phyloP scores from a whole-genome alignment of 2,113 vertebrate genomes.

The Microcebus griseorufus region DNA sequence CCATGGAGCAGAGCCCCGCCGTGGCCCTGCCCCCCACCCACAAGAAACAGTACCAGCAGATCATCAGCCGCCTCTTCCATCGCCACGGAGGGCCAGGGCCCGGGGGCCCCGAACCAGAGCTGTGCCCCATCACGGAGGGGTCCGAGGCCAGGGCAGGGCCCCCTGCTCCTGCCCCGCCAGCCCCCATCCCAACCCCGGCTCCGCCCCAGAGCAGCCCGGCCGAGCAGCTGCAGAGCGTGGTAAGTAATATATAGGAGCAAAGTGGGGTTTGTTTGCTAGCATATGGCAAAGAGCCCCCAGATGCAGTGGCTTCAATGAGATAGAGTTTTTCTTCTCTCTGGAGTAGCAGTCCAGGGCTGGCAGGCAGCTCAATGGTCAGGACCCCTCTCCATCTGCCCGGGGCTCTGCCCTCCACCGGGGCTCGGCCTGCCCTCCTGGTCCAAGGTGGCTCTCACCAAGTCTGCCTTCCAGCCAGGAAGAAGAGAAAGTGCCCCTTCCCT shows the following conservation, averaged over 20 bases:
- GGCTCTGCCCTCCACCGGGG: background rate
- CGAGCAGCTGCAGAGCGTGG: constrained; percentile 72
- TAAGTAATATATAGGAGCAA: background rate
- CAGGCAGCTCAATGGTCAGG: background rate
- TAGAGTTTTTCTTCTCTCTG: background rate
- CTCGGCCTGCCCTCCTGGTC: background rate
- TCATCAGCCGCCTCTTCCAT: constrained; percentile 91
- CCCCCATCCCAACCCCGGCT: constrained; percentile 32
- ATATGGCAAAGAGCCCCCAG: background rate
- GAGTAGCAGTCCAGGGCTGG: background rate
- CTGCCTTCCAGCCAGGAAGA: background rate
- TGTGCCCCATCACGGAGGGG: constrained; percentile 60
- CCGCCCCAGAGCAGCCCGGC: constrained; percentile 62
- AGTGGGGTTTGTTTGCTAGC: background rate
- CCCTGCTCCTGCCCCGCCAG: constrained; percentile 39
- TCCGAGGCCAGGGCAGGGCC: constrained; percentile 62
- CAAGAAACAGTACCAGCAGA: constrained; percentile 90
- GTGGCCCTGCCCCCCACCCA: constrained; percentile 80
- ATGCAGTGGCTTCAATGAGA: background rate
- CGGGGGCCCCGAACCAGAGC: constrained; percentile 43
- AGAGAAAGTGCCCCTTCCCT: background rate
- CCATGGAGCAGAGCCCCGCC: constrained; percentile 84
- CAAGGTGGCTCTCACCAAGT: background rate
- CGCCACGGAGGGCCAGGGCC: constrained; percentile 53
- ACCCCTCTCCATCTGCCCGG: background rate